Conservation (phyloP, 2,888 invertebrate genomes). For the Tiliacea aurago region DNA sequence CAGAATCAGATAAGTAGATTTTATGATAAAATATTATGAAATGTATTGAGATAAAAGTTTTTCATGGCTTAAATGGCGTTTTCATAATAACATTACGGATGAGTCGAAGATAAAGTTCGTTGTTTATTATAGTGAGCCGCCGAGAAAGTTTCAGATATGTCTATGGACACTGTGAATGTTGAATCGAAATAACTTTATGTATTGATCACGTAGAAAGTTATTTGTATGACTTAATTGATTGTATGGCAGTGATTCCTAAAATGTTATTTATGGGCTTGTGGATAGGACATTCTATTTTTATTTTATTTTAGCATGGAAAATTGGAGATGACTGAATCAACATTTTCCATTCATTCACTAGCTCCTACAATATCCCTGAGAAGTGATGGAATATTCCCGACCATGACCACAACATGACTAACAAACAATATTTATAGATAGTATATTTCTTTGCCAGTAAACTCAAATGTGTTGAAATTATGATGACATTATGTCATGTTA, state of each 20-base stretch:
- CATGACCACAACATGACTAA: constrained; percentile 30
- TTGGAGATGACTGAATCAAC: background rate
- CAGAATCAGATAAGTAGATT: constrained; percentile 23
- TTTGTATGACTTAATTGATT: constrained; percentile 42
- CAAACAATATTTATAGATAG: constrained; percentile 10
- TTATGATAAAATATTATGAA: constrained; percentile 29
- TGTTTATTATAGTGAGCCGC: constrained; percentile 60
- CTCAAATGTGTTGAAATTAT: constrained; percentile 12
- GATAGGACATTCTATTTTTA: background rate
- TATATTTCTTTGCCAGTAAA: constrained; percentile 16
- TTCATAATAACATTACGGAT: constrained; percentile 66
- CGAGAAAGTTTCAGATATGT: constrained; percentile 61
- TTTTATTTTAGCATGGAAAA: background rate
- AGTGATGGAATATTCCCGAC: constrained; percentile 12
- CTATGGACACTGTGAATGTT: constrained; percentile 38
- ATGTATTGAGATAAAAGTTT: constrained; percentile 31
- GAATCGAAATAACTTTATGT: constrained; percentile 56
- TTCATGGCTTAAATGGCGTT: constrained; percentile 57
- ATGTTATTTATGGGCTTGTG: background rate
- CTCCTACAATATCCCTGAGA: background rate
- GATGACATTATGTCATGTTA: constrained; percentile 11
- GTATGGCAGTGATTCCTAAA: constrained; percentile 24
- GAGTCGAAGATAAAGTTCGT: constrained; percentile 61
- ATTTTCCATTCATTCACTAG: background rate
- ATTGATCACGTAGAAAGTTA: constrained; percentile 54